Conservation (phyloP, 2,113 vertebrate species). For the Larimichthys crocea region DNA sequence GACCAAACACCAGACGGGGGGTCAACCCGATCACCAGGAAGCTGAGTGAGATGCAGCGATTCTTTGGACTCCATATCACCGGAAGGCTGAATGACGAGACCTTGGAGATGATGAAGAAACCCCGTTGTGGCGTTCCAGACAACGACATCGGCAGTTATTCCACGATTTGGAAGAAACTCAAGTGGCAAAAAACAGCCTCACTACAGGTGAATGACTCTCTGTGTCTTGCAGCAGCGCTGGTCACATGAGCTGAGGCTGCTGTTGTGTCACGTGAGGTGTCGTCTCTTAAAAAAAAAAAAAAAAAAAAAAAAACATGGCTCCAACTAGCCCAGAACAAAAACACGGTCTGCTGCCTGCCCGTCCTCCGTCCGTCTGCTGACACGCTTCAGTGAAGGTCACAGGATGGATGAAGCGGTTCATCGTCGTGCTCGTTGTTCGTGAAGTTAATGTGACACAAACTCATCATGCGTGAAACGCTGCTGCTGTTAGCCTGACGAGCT, state of each 20-base stretch:
- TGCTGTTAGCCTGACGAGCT: slow-evolving; percentile 54
- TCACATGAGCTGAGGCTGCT: slow-evolving; percentile 65
- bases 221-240: neutral
- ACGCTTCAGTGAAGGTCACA: neutral
- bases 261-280: slow-evolving; percentile 82
- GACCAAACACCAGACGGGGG: slow-evolving; percentile 8
- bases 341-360: slow-evolving; percentile 38
- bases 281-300: slow-evolving; percentile 55
- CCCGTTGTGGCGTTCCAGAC: slow-evolving; percentile 88
- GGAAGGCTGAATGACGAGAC: slow-evolving; percentile 83
- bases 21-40: slow-evolving; percentile 62
- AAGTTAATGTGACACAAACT: neutral
- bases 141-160: slow-evolving; percentile 69
- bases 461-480: slow-evolving; percentile 33
- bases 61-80: slow-evolving; percentile 85
- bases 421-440: neutral
- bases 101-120: slow-evolving; percentile 85
- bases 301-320: slow-evolving; percentile 84
- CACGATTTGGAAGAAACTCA: slow-evolving; percentile 77
- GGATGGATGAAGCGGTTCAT: neutral
- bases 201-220: slow-evolving; percentile 85
- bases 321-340: slow-evolving; percentile 63
- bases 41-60: slow-evolving; percentile 89
- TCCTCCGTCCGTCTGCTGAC: neutral
- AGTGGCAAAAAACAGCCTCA: slow-evolving; percentile 87